A percentile compares a stretch with the other conserved stretches of the same genome.
phyloP scores from a whole-genome alignment of 2,797 vertebrate genomes.

The Limosa lapponica region DNA sequence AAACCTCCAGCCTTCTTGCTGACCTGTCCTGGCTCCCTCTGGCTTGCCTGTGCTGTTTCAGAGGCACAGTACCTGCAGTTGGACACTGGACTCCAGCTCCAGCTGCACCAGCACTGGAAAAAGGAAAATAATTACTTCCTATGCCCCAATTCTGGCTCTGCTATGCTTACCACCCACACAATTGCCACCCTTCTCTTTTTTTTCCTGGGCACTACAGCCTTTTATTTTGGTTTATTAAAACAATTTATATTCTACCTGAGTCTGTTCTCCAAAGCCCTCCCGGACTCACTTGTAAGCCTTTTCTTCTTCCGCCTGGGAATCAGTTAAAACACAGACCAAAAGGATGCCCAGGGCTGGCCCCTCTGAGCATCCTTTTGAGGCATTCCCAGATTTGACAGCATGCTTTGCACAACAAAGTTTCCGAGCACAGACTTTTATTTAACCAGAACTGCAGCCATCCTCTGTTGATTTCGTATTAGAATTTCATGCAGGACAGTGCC shows the following conservation, averaged over 20 bases:
- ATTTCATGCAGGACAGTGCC: not conserved
- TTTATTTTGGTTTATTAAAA: not conserved
- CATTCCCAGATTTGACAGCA: rapidly evolving
- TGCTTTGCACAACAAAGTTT: not conserved
- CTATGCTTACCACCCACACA: not conserved
- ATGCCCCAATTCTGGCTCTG: not conserved
- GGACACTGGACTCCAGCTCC: not conserved
- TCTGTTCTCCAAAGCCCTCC: not conserved
- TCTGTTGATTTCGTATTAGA: not conserved
- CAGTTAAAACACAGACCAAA: not conserved
- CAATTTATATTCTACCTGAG: not conserved
- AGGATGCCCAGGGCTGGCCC: not conserved
- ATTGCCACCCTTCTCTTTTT: not conserved
- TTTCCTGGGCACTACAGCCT: not conserved
- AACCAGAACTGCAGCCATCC: not conserved
- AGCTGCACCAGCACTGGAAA: not conserved
- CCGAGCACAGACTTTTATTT: not conserved
- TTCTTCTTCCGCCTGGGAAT: not conserved
- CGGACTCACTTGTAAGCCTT: not conserved
- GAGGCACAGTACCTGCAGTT: not conserved
- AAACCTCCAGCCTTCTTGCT: not conserved
- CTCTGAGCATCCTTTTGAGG: not conserved
- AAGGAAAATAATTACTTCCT: not conserved
- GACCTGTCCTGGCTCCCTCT: not conserved
- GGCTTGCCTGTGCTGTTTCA: not conserved